Percentiles rank a stretch among this genome's conserved stretches.
Conservation (phyloP, 2,797 vertebrate species). For the Takifugu ocellatus region DNA sequence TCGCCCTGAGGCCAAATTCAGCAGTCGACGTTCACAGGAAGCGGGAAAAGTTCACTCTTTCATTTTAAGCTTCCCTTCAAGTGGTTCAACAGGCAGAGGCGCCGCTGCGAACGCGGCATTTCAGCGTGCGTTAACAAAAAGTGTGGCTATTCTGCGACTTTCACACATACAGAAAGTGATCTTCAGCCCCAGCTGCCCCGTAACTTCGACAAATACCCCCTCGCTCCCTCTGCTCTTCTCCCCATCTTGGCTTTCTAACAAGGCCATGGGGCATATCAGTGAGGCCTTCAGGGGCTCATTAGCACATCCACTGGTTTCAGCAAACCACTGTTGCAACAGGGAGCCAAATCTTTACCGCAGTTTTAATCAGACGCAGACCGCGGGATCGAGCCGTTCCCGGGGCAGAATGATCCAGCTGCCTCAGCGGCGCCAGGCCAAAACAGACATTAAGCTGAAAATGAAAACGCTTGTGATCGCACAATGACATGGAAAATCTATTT, state of each 20-base stretch:
- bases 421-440: constrained; percentile 21
- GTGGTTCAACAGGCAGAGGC: background rate
- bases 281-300: constrained; percentile 65
- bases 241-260: constrained; percentile 45
- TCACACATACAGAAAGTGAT: constrained; percentile 8
- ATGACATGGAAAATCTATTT: constrained; percentile 39
- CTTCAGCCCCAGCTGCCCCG: constrained; percentile 11
- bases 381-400: constrained; percentile 41
- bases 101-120: constrained; percentile 2
- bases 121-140: constrained; percentile 7
- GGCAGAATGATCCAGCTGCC: constrained; percentile 39
- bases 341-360: constrained; percentile 44
- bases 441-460: constrained; percentile 6
- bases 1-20: too few species aligned
- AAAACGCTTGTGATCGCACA: constrained; percentile 31
- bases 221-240: constrained; percentile 16
- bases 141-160: background rate
- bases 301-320: constrained; percentile 52
- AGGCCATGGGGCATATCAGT: constrained; percentile 39
- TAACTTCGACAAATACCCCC: background rate
- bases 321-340: constrained; percentile 40
- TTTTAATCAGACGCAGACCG: constrained; percentile 43
- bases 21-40: too few species aligned
- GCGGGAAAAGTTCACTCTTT: too few species aligned
- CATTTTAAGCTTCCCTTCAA: too few species aligned